Percentiles rank a stretch among this genome's conserved stretches.
phyloP scores from a whole-genome alignment of 2,888 invertebrate genomes.

The Petrolisthes manimaculis region DNA sequence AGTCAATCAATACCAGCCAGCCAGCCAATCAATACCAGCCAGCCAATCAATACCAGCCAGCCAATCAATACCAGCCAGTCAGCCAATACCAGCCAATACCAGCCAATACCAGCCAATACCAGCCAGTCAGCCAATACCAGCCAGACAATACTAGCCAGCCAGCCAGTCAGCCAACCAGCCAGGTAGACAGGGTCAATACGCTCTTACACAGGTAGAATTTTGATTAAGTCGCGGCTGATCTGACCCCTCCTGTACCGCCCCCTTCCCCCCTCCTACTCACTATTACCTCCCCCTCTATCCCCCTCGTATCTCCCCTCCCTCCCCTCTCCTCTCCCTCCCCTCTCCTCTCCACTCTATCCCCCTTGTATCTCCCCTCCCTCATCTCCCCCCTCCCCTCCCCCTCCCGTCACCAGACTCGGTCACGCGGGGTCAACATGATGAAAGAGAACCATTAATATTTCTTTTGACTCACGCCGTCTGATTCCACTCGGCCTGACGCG shows the following conservation, averaged over 20 bases:
- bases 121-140: background rate
- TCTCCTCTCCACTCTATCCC: background rate
- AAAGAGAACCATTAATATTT: constrained; percentile 26
- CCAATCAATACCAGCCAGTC: too few species aligned
- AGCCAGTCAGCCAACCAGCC: background rate
- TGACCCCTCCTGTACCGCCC: constrained; percentile 18
- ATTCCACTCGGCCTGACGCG: constrained; percentile 11
- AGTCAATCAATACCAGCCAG: too few species aligned
- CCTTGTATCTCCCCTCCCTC: background rate
- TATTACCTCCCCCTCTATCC: background rate
- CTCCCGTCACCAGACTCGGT: constrained; percentile 27
- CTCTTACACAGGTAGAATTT: constrained; percentile 31
- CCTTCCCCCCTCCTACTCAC: background rate
- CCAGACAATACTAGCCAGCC: background rate
- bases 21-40: background rate
- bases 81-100: too few species aligned
- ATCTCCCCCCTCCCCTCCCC: background rate
- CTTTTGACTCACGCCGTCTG: background rate
- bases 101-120: too few species aligned
- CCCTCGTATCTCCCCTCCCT: background rate
- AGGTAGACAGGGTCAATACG: constrained; percentile 25
- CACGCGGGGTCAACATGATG: constrained; percentile 40
- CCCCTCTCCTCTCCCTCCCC: background rate
- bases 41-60: too few species aligned
- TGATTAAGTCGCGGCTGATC: constrained; percentile 25